A percentile compares a stretch with the other conserved stretches of the same genome.
phyloP scores from a whole-genome alignment of 2,797 vertebrate genomes.

The Chelmon rostratus region DNA sequence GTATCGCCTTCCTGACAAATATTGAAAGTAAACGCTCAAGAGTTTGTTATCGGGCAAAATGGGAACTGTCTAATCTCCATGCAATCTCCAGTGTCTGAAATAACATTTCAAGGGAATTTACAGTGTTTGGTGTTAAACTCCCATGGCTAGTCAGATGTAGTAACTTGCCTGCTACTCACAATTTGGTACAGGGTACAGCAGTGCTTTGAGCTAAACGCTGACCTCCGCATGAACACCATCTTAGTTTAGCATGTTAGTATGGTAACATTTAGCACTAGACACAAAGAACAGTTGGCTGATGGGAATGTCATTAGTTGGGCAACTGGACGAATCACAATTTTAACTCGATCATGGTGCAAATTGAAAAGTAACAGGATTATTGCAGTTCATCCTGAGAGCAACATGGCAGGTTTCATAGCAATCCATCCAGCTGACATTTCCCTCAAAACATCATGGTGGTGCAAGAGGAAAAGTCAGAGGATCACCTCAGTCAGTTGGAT shows the following conservation, averaged over 20 bases:
- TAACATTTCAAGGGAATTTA: neutral
- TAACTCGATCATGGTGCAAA: neutral
- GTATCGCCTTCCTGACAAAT: neutral
- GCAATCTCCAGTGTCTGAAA: neutral
- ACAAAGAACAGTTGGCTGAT: neutral
- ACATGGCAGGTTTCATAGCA: no score
- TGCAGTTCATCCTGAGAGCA: neutral
- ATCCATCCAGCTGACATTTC: neutral
- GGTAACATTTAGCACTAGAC: neutral
- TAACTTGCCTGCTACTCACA: constrained; percentile 40
- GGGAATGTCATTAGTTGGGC: neutral
- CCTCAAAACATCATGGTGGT: neutral
- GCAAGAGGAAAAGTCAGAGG: no score
- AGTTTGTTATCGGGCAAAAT: neutral
- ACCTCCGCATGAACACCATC: no score
- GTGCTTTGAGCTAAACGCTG: no score
- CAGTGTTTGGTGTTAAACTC: neutral
- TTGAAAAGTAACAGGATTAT: no score
- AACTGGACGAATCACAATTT: neutral
- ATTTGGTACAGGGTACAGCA: constrained; percentile 1
- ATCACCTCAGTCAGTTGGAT: neutral
- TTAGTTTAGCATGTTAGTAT: neutral
- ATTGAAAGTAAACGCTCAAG: neutral
- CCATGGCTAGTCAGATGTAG: constrained; percentile 1
- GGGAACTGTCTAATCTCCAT: neutral